Evolutionary conservation across 2,888 invertebrate species (phyloP), one percentile per base, ranked within the genome.

Genomic region (Drosophila fulvimacula): DNA sequence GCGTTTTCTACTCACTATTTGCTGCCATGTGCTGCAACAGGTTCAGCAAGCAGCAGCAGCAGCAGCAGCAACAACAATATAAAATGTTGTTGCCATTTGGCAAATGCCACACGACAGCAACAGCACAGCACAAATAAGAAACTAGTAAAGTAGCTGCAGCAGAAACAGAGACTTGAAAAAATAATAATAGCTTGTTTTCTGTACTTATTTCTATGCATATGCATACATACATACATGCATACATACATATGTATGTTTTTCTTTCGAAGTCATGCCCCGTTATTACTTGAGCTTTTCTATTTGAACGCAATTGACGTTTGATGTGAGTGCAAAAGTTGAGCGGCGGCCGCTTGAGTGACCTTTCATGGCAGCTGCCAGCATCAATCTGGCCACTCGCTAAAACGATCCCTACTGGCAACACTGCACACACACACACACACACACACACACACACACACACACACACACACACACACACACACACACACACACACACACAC

Each of bases 61-160:
- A n/a, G n/a, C n/a, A n/a, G n/a, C n/a, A n/a, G n/a, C n/a, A 52
- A 24, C 52, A 76, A 53, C 49, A 60, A 71, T 58, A 67, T 61
- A 53, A 82, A 83, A 87, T 73, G 85, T 67, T 73, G 88, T 67
- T 89, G 89, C 84, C 84, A 85, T 85, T 85, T 78, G 72, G 72
- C 69, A 85, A 85, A 85, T 85, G 89, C 89, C 84, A 83, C 64
- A 75, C 46, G 66, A 57, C 53, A 69, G 65, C 62, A 75, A 63
- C 60, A 19, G 11, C 41, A 10, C 41, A 65, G 42, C 42, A 19
- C n/a, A 42, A 24, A 21, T 7, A 44, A 61, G 19, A 60, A 60
- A 53, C 57, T 19, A 53, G 53, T 59, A 62, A 48, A 52, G 48
- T 59, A 72, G 49, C 67, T 46, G 42, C 51, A 67, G 63, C 62